Conservation (phyloP, 2,113 vertebrate species). For the Alosa alosa region DNA sequence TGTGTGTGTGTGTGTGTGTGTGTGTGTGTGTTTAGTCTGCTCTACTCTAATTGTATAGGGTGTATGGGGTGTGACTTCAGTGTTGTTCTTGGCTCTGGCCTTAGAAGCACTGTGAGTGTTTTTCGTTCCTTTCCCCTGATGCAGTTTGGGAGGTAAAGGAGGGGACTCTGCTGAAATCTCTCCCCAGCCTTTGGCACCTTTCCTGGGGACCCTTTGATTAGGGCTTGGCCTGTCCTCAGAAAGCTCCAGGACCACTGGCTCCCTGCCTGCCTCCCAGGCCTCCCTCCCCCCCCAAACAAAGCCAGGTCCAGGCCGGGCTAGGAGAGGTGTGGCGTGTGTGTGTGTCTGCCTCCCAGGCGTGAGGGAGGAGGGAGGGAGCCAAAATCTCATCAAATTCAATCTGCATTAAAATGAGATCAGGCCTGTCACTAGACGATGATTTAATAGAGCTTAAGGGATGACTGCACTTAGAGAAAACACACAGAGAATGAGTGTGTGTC, state of each 20-base stretch:
- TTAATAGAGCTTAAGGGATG: conserved; percentile 4
- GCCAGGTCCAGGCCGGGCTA: background rate
- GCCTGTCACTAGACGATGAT: background rate
- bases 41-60: background rate
- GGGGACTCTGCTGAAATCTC: background rate
- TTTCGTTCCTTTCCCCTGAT: conserved; percentile 16
- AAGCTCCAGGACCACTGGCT: background rate
- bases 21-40: conserved; percentile 2
- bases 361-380: background rate
- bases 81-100: background rate
- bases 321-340: background rate
- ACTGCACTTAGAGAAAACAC: background rate
- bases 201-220: conserved; percentile 26
- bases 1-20: conserved; percentile 14
- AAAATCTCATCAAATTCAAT: background rate
- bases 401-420: conserved; percentile 15
- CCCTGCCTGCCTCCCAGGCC: background rate
- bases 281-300: background rate
- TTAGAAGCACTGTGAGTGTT: background rate
- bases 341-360: background rate
- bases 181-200: conserved; percentile 25
- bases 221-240: conserved; percentile 22
- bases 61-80: conserved; percentile 5
- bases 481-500: background rate
- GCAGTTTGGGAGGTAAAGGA: background rate